Base-by-base conservation (phyloP, 2,888 invertebrate genomes). In the Troilus luridus region DNA sequence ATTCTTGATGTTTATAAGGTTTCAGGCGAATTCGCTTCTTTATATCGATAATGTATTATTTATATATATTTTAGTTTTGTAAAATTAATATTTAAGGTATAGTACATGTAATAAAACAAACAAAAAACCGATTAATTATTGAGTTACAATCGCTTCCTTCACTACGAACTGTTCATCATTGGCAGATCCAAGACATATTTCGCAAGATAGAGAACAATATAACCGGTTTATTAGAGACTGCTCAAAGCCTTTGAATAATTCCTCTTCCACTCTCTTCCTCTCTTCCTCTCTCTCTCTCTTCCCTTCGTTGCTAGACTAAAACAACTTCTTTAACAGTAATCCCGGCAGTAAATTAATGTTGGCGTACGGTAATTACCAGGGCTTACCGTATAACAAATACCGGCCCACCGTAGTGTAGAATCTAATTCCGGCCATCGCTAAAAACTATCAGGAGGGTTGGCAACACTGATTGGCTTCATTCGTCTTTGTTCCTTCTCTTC, bases 251-350 rank as follows among this genome's bases (percentile, higher is more conserved):
- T 85, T 85, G 85, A 85, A 85, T 58, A 85, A 85, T 85, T 85
- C 85, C 85, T 9, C 85, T n/a, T 14, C 10, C 41, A 1, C 41
- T 41, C 41, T 41, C 41, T 41, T 41, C 41, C 41, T 41, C 41
- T 41, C 41, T 41, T 5, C 5, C 41, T 41, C 41, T 41, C 41
- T 41, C 41, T 41, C 41, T 41, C 41, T 41, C 41, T 41, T 17
- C 54, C 10, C n/a, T n/a, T 56, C 85, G 0, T 41, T 17, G 6
- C 27, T 54, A 56, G 85, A 56, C 56, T 85, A 85, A 56, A 85
- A 56, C 85, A 85, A 85, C 85, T 85, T 85, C 85, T 85, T 85
- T 85, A 85, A 85, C 85, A 85, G 85, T 85, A 85, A 85, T 85
- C 54, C 56, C 54, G 21, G n/a, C 56, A 58, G 85, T 85, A 85